phyloP scores from a whole-genome alignment of 2,797 vertebrate genomes.

The Rhadinocentrus ornatus region DNA sequence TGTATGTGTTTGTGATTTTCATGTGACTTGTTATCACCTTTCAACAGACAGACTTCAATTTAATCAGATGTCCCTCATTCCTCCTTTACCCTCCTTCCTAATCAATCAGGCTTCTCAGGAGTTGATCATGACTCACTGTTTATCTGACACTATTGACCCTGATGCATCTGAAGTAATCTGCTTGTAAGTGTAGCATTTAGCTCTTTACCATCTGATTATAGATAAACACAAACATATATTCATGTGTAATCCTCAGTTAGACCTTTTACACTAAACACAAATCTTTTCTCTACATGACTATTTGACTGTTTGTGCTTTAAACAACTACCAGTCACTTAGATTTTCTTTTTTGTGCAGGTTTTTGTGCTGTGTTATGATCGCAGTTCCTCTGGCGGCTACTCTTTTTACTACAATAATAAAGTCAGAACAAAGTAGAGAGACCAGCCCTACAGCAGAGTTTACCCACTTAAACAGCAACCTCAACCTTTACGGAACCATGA shows the following conservation, averaged over 20 bases:
- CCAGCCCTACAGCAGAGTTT: slow-evolving; percentile 50
- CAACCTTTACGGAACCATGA: slow-evolving; percentile 74
- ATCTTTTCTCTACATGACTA: not conserved
- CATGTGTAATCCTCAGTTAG: not conserved
- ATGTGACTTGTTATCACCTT: slow-evolving; percentile 15
- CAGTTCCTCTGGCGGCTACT: slow-evolving; percentile 76
- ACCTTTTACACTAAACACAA: not conserved
- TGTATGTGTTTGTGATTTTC: not conserved
- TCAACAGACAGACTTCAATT: slow-evolving; percentile 70
- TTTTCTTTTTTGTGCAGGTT: slow-evolving; percentile 67
- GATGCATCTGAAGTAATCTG: slow-evolving; percentile 72
- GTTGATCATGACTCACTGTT: slow-evolving; percentile 77
- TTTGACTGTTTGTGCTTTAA: not conserved
- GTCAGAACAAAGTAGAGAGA: slow-evolving; percentile 58
- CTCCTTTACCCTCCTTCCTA: slow-evolving; percentile 74
- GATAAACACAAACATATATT: not conserved
- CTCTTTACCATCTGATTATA: not conserved
- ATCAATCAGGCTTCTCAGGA: slow-evolving; percentile 70
- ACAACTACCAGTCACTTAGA: not conserved
- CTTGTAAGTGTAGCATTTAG: slow-evolving; percentile 70
- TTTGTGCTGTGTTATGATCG: slow-evolving; percentile 77
- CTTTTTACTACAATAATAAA: slow-evolving; percentile 59
- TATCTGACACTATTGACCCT: slow-evolving; percentile 41
- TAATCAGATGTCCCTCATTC: slow-evolving; percentile 69
- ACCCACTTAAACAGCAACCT: slow-evolving; percentile 46